A percentile compares a stretch with the other conserved stretches of the same genome.
These are phyloP conservation scores for Orgyia antiqua DNA, from an alignment of 2,888 invertebrate genomes.

Conservation along the genomic window DNA sequence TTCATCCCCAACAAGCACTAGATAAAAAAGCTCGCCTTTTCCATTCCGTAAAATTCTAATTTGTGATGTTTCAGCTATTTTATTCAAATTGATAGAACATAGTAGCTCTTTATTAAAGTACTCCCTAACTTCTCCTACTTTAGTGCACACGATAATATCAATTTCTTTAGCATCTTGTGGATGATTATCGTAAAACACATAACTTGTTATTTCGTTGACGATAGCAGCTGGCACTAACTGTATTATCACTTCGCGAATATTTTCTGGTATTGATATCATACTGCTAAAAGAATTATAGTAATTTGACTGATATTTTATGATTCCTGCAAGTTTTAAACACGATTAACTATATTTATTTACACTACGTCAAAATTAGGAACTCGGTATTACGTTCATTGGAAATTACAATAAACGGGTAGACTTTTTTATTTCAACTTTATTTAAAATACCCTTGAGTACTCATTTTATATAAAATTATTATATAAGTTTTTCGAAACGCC, in stretches of 20 bases:
- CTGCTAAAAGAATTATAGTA: too few species aligned
- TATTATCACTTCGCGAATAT: slow-evolving; percentile 34
- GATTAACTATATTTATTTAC: too few species aligned
- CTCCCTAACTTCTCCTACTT: slow-evolving; percentile 48
- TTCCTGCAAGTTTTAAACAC: too few species aligned
- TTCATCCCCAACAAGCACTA: slow-evolving; percentile 36
- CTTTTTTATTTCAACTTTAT: too few species aligned
- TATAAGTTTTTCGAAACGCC: too few species aligned
- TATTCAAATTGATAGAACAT: slow-evolving; percentile 31
- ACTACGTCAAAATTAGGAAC: too few species aligned
- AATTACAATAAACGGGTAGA: too few species aligned
- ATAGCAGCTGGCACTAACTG: slow-evolving; percentile 45
- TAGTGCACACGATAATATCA: slow-evolving; percentile 52
- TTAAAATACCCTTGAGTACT: too few species aligned
- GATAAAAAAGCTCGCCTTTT: slow-evolving; percentile 48
- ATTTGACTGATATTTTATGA: too few species aligned
- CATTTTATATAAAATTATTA: too few species aligned
- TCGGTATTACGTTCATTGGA: too few species aligned
- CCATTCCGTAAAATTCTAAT: slow-evolving; percentile 47
- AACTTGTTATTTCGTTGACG: slow-evolving; percentile 43
- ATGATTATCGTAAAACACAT: slow-evolving; percentile 55
- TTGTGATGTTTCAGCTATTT: slow-evolving; percentile 21
- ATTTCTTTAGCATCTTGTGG: slow-evolving; percentile 41
- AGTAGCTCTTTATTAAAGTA: slow-evolving; percentile 44
- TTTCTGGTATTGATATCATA: slow-evolving; percentile 30